Evolutionary conservation across 1,140 invertebrate genomes (phyloP).

Genomic region (Brachionus manjavacas): DNA sequence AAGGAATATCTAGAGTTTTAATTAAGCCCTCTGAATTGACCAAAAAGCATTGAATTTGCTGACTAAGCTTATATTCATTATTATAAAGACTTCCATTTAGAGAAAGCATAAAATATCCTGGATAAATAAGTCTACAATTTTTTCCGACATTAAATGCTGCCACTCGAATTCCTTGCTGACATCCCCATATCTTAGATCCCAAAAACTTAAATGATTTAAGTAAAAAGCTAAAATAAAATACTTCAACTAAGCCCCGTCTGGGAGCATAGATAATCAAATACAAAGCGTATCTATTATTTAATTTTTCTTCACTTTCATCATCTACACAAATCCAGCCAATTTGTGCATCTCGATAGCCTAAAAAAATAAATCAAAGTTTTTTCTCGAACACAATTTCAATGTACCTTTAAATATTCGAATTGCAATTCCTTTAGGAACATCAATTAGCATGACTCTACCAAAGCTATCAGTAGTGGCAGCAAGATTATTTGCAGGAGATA

Average conservation of each 20-base stretch:
- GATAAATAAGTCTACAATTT: constrained; percentile 61
- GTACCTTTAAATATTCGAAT: constrained; percentile 81
- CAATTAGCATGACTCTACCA: constrained; percentile 77
- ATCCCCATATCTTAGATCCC: constrained; percentile 64
- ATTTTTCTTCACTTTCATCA: constrained; percentile 59
- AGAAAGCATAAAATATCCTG: constrained; percentile 73
- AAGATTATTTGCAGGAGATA: constrained; percentile 74
- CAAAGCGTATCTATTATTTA: constrained; percentile 59
- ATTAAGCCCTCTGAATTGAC: constrained; percentile 73
- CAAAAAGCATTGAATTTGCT: constrained; percentile 69
- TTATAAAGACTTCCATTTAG: constrained; percentile 52
- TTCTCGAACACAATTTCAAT: constrained; percentile 44
- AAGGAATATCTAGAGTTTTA: constrained; percentile 77
- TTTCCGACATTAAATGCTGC: constrained; percentile 82
- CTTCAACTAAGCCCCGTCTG: constrained; percentile 74
- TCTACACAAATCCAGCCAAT: constrained; percentile 71
- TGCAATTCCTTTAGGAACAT: constrained; percentile 71
- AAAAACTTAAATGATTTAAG: neutral
- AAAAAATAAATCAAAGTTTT: constrained; percentile 48
- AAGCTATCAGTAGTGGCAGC: constrained; percentile 77
- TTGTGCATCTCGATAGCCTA: constrained; percentile 76
- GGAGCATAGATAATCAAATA: constrained; percentile 81
- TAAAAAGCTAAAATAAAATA: constrained; percentile 50
- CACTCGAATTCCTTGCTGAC: constrained; percentile 77
- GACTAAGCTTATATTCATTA: constrained; percentile 59